Base-by-base conservation (phyloP, 2,113 vertebrate species). In the Chaenocephalus aceratus region DNA sequence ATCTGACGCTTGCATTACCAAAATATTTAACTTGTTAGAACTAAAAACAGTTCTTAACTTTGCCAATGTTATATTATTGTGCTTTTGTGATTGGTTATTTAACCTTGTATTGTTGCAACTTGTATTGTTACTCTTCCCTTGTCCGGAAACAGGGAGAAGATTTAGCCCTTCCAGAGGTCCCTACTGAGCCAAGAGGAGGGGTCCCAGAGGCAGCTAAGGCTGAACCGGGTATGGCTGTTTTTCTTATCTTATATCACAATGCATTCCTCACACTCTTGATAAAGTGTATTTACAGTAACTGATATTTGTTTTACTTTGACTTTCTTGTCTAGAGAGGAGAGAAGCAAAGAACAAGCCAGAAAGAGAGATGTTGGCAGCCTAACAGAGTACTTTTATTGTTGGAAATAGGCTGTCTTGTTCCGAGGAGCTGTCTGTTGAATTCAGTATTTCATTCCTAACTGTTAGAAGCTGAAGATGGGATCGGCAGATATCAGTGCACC, bases 91-190 rank as follows among this genome's bases (percentile, higher is more conserved):
- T n/a, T 44, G 7, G 7, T 30, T 69, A 78, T 1, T 0, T 0
- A 69, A 9, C 30, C 18, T 1, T 45, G 41, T 34, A 23, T 14
- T 61, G 15, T 57, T 51, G 5, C 3, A 76, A 11, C 10, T 30
- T 13, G 6, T 58, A 5, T 11, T 60, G 8, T 45, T 4, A 6
- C n/a, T 23, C 8, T 62, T 69, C 15, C 23, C n/a, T 3, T 61
- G 26, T 51, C 16, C 62, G 71, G 26, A 45, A 72, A 70, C 80
- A 94, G 94, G 94, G 68, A 83, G 97, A 98, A 80, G 94, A 97
- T 44, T 0, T 96, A 18, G 90, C 95, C 80, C 95, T 99, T 77
- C 97, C 97, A 36, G 97, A 98, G 8, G 96, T 97, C 65, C 96
- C 97, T 2, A 77, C 92, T 0, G 97, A 98, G 82, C 95, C 95